Percentiles rank a stretch among this genome's conserved stretches.
phyloP scores from a whole-genome alignment of 2,113 vertebrate species.

The Gobio gobio region DNA sequence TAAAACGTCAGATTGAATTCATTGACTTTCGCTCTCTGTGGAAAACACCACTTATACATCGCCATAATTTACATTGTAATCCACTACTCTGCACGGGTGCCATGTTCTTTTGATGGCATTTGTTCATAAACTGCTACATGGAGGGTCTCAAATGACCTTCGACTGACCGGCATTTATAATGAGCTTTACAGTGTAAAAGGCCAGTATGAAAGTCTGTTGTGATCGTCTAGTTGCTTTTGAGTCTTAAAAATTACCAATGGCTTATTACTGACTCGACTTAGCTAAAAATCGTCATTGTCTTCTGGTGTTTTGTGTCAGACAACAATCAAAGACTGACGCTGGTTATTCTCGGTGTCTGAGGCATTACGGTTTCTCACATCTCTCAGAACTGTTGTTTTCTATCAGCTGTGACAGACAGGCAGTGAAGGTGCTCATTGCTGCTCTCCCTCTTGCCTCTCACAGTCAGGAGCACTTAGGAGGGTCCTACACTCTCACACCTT shows the following conservation, averaged over 20 bases:
- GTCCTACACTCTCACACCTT: slow-evolving; percentile 23
- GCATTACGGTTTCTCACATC: background rate
- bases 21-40: slow-evolving; percentile 33
- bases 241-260: background rate
- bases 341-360: background rate
- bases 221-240: background rate
- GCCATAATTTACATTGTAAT: background rate
- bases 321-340: background rate
- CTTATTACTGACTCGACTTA: background rate
- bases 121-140: background rate
- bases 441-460: background rate
- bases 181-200: background rate
- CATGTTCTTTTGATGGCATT: background rate
- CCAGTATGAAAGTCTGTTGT: background rate
- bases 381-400: slow-evolving; percentile 1
- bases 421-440: slow-evolving; percentile 27
- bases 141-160: background rate
- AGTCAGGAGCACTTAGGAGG: background rate
- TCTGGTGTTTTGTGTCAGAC: background rate
- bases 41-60: background rate
- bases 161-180: background rate
- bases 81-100: background rate
- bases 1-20: slow-evolving; percentile 42
- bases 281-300: too few species aligned
- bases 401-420: background rate